These are phyloP conservation scores for Lordiphosa fenestrarum DNA, from an alignment of 2,888 invertebrate species.

Conservation along the genomic window DNA sequence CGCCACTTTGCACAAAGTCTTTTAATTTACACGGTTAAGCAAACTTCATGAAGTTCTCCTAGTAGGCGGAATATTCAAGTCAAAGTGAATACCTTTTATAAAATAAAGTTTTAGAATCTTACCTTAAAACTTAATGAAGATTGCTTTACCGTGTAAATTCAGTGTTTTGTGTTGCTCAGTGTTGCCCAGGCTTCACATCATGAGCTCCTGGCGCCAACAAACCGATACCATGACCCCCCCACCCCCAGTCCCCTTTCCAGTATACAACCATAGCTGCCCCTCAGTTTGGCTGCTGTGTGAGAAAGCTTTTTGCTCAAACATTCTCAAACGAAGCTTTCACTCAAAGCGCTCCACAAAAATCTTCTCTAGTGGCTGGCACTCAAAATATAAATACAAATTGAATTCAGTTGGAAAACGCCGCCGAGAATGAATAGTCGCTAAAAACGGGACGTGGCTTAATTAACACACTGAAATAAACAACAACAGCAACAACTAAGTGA, in stretches of 20 bases:
- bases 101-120: no score
- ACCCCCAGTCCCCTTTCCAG: slow-evolving; percentile 10
- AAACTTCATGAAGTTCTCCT: no score
- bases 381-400: slow-evolving; percentile 37
- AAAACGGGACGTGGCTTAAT: slow-evolving; percentile 27
- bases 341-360: slow-evolving; percentile 39
- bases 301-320: slow-evolving; percentile 32
- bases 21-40: no score
- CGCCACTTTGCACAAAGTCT: no score
- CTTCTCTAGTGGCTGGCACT: slow-evolving; percentile 43
- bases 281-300: slow-evolving; percentile 54
- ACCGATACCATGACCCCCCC: neutral
- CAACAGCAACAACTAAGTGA: slow-evolving; percentile 13
- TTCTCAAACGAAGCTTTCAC: slow-evolving; percentile 49
- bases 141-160: no score
- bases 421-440: slow-evolving; percentile 38
- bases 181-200: slow-evolving; percentile 7
- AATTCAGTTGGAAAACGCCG: slow-evolving; percentile 59
- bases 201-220: slow-evolving; percentile 36
- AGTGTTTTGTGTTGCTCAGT: neutral
- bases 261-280: slow-evolving; percentile 7
- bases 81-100: no score
- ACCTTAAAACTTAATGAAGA: no score
- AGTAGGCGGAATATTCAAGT: no score
- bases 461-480: slow-evolving; percentile 1